Percentiles rank a stretch among this genome's conserved stretches.
These are phyloP conservation scores for Cercocebus atys DNA, from an alignment of 2,113 vertebrate species.

Conservation along the genomic window DNA sequence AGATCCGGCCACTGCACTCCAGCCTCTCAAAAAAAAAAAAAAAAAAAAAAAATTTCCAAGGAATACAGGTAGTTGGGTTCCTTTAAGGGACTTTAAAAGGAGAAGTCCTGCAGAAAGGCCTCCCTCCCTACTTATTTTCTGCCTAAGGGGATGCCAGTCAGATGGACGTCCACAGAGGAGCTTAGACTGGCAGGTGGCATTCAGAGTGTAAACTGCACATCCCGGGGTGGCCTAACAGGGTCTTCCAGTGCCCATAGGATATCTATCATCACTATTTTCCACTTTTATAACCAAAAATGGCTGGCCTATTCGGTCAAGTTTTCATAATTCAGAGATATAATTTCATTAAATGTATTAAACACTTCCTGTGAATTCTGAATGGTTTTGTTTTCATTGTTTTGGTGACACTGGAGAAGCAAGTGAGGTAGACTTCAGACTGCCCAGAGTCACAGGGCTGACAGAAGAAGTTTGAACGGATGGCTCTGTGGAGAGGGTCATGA, in stretches of 20 bases:
- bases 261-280: background rate
- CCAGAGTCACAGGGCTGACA: background rate
- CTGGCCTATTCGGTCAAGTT: background rate
- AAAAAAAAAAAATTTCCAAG: background rate
- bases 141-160: background rate
- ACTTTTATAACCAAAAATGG: background rate
- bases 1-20: too few species aligned
- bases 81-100: background rate
- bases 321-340: background rate
- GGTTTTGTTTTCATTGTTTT: background rate
- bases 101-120: rapidly evolving
- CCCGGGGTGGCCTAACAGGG: background rate
- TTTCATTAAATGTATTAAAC: background rate
- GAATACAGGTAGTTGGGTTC: background rate
- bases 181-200: background rate
- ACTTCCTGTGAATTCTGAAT: background rate
- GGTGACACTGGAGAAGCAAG: background rate
- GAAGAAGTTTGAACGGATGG: background rate
- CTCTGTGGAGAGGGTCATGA: background rate
- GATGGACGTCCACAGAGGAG: background rate
- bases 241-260: background rate
- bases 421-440: background rate
- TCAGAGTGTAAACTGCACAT: background rate
- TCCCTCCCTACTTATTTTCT: background rate
- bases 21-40: too few species aligned